phyloP scores from a whole-genome alignment of 2,797 vertebrate genomes.

The Falco biarmicus region DNA sequence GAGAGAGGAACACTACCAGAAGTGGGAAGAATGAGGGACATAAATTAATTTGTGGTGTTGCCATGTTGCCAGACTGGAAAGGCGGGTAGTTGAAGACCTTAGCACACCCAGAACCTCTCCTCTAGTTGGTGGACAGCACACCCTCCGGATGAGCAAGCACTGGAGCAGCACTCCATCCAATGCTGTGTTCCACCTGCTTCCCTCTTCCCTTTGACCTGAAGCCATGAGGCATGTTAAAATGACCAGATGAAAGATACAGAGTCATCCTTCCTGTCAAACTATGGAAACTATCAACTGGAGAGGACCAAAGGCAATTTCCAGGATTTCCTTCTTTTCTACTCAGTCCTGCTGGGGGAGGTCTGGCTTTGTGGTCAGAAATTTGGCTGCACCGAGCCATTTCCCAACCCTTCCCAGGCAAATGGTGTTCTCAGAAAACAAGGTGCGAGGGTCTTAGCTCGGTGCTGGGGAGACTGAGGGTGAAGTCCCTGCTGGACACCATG shows the following conservation, averaged over 20 bases:
- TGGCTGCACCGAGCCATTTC: neutral
- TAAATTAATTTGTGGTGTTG: neutral
- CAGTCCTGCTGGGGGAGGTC: neutral
- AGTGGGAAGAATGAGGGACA: neutral
- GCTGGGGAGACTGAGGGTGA: neutral
- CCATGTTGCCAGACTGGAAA: neutral
- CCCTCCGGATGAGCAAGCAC: fast-evolving
- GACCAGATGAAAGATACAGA: neutral
- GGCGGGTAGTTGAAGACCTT: neutral
- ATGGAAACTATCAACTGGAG: neutral
- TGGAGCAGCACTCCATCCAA: neutral
- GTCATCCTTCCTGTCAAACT: neutral
- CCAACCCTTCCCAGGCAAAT: fast-evolving
- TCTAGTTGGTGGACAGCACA: neutral
- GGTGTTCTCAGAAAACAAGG: neutral
- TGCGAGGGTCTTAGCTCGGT: neutral
- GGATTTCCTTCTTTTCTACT: neutral
- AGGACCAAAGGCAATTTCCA: neutral
- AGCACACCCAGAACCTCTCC: neutral
- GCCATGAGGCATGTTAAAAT: neutral
- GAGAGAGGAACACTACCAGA: neutral
- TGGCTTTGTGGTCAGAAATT: neutral
- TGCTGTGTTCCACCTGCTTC: neutral
- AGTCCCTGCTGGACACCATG: neutral
- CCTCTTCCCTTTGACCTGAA: neutral